Evolutionary conservation across 2,113 vertebrate species (phyloP), one percentile per base, ranked within the genome.

Genomic region (Macaca mulatta): DNA sequence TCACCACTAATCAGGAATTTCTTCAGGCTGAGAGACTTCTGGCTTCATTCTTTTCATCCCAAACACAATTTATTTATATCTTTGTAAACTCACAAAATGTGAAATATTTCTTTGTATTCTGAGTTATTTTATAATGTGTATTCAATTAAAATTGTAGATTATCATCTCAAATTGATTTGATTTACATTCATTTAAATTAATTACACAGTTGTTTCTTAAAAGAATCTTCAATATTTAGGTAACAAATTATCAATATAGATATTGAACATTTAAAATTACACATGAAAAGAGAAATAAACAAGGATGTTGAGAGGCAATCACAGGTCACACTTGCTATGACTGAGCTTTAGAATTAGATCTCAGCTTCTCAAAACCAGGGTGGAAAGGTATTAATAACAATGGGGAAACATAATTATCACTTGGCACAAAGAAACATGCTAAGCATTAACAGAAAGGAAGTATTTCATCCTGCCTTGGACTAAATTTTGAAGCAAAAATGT

Each of bases 181-280:
- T 93, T 88, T 93, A 40, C 45, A 92, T 86, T 85, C 30, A 91
- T 43, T 78, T 23, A 72, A 96, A 75, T 79, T 38, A 96, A 79
- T 79, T 38, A 59, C 77, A 59, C 23, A 67, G 3, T 50, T 57
- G 3, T 92, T 93, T 81, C 38, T 35, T 67, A 90, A 91, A 89
- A 81, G 77, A 35, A 89, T 72, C 93, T 82, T 10, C 7, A 43
- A 3, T 82, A 8, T 91, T 93, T 91, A n/a, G 64, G 3, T 89
- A 85, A 50, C 83, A 81, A 79, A 30, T 70, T 61, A 38, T 85
- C 93, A 80, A 78, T 89, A 18, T 67, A 92, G 22, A 67, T 48
- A 50, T 85, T 80, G 88, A 96, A 27, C 64, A 88, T 90, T 61
- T 11, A 70, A 90, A 86, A 82, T 57, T 69, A 72, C 4, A 74